A percentile compares a stretch with the other conserved stretches of the same genome.
Conservation (phyloP, 2,797 vertebrate species). For the Bradypus variegatus region DNA sequence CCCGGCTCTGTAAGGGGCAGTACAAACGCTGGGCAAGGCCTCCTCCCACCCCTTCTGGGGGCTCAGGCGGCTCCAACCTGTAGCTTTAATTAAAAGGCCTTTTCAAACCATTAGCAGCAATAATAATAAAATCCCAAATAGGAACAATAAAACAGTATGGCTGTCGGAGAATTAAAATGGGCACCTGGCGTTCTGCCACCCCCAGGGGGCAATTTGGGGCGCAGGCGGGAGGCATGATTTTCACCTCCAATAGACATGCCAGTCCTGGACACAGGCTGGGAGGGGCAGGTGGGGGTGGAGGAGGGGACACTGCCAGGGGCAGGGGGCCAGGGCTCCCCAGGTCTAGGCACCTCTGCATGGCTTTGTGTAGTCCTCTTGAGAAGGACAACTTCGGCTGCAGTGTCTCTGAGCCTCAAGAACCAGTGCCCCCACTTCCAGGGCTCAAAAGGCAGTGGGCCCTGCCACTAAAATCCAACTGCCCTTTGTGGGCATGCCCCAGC, state of each 20-base stretch:
- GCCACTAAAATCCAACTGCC: neutral
- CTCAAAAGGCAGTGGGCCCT: neutral
- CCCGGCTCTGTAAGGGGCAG: neutral
- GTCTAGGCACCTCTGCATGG: neutral
- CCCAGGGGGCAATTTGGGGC: constrained; percentile 46
- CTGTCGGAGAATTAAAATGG: constrained; percentile 56
- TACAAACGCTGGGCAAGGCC: neutral
- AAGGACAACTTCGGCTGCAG: neutral
- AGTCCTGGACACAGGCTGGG: neutral
- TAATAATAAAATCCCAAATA: constrained; percentile 67
- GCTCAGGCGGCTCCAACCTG: constrained; percentile 41
- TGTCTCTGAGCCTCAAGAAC: neutral
- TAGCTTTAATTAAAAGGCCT: constrained; percentile 68
- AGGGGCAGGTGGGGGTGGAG: neutral
- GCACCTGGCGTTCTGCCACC: constrained; percentile 54
- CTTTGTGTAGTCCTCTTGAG: neutral
- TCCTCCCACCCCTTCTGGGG: constrained; percentile 28
- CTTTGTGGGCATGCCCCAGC: neutral
- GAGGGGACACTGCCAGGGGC: neutral
- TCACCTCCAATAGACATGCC: constrained; percentile 52
- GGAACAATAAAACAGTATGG: constrained; percentile 57
- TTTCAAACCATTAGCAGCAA: constrained; percentile 64
- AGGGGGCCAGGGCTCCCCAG: neutral
- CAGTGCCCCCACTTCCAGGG: neutral
- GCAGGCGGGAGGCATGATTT: constrained; percentile 51